Evolutionary conservation across 2,797 vertebrate genomes (phyloP).

Genomic region (Alauda arvensis): DNA sequence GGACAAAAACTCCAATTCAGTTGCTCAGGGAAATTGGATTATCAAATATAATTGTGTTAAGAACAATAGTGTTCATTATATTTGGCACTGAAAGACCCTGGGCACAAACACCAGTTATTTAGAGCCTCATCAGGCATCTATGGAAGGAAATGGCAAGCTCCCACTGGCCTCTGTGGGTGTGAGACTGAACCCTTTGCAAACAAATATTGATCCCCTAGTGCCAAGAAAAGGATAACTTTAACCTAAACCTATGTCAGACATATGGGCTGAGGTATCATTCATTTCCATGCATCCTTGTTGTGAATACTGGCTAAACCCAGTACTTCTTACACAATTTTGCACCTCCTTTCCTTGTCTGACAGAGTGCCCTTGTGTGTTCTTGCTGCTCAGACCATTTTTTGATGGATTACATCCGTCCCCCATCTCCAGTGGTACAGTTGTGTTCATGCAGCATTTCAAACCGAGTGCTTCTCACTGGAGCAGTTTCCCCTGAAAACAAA

Average conservation of each 20-base stretch:
- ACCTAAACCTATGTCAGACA: not conserved
- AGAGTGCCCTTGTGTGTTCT: not conserved
- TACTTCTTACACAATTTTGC: not conserved
- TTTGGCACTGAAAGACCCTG: constrained; percentile 38
- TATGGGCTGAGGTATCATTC: not conserved
- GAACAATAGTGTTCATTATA: constrained; percentile 47
- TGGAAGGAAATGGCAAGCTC: constrained; percentile 40
- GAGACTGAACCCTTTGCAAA: not conserved
- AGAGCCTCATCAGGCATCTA: not conserved
- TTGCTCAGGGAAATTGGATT: constrained; percentile 22
- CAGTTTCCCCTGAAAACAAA: constrained; percentile 11
- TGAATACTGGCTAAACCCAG: not conserved
- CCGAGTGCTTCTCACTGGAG: not conserved
- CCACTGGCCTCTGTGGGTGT: constrained; percentile 6
- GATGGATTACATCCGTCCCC: not conserved
- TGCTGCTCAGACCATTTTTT: not conserved
- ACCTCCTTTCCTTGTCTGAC: not conserved
- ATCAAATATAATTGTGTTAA: constrained; percentile 51
- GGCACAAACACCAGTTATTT: constrained; percentile 8
- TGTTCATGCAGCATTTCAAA: not conserved
- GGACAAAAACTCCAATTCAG: not conserved
- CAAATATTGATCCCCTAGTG: not conserved
- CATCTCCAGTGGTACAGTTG: not conserved
- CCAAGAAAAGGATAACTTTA: not conserved
- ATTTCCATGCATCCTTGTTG: not conserved